Conservation (phyloP, 2,888 invertebrate species). For the Sarcophaga caerulescens region DNA sequence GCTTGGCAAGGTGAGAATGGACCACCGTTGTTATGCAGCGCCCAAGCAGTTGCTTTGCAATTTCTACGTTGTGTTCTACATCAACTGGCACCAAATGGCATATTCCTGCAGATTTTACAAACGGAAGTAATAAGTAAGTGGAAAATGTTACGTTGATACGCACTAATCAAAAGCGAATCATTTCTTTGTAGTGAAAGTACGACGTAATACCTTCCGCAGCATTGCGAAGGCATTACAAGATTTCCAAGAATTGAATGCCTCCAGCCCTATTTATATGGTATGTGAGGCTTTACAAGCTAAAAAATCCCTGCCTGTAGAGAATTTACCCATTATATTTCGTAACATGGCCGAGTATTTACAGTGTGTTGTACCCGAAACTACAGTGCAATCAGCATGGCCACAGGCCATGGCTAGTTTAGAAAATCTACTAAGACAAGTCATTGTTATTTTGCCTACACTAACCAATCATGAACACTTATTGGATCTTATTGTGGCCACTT, state of each 20-base stretch:
- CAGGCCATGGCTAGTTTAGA: constrained; percentile 93
- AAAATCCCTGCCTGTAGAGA: constrained; percentile 87
- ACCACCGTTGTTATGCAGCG: constrained; percentile 95
- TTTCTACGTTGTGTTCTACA: constrained; percentile 98
- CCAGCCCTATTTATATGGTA: constrained; percentile 95
- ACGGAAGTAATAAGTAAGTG: constrained; percentile 90
- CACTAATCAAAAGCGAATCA: neutral
- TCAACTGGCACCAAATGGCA: constrained; percentile 97
- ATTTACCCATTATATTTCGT: constrained; percentile 89
- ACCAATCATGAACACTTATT: constrained; percentile 88
- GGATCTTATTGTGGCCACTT: constrained; percentile 88
- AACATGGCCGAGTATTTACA: constrained; percentile 97
- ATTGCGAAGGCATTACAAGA: constrained; percentile 96
- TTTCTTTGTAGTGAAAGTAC: constrained; percentile 78
- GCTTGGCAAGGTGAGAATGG: constrained; percentile 94
- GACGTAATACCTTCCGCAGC: constrained; percentile 95
- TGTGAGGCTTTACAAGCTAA: constrained; percentile 88
- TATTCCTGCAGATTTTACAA: constrained; percentile 97
- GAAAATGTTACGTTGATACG: neutral
- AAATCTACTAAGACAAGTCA: constrained; percentile 89
- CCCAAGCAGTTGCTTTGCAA: constrained; percentile 97
- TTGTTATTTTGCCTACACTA: constrained; percentile 86
- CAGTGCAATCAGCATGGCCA: constrained; percentile 88
- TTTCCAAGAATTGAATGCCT: constrained; percentile 97
- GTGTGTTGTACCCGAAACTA: constrained; percentile 92